Conservation (phyloP, 2,797 vertebrate species). For the Tapirus indicus region DNA sequence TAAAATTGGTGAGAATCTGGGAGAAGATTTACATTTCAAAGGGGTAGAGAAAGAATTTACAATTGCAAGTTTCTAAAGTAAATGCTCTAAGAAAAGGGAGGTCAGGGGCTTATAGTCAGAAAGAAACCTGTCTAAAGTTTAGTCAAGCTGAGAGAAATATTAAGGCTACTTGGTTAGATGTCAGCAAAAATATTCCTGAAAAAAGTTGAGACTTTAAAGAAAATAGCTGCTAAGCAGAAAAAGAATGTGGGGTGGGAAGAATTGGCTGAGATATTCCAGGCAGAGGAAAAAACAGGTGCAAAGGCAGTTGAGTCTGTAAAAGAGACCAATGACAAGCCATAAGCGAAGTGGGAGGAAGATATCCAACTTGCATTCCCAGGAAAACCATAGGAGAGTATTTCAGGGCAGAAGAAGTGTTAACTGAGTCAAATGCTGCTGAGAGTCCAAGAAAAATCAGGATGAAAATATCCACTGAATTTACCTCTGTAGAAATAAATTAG, state of each 20-base stretch:
- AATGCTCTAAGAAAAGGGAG: not conserved
- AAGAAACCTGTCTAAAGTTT: not conserved
- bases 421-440: not conserved
- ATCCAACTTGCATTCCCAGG: not conserved
- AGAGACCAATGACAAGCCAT: not conserved
- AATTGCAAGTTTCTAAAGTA: not conserved
- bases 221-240: not conserved
- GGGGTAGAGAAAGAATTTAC: not conserved
- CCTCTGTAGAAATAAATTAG: not conserved
- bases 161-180: not conserved
- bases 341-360: not conserved
- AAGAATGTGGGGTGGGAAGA: not conserved
- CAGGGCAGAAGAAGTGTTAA: not conserved
- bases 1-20: not conserved
- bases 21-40: conserved; percentile 10
- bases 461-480: not conserved
- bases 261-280: not conserved
- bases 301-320: not conserved
- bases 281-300: not conserved
- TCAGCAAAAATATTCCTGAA: not conserved
- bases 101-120: not conserved
- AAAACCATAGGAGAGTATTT: not conserved
- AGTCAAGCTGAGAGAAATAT: not conserved
- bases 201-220: not conserved
- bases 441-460: not conserved